A percentile compares a stretch with the other conserved stretches of the same genome.
Evolutionary conservation across 2,113 vertebrate species (phyloP).

Genomic region (Oriolus oriolus): DNA sequence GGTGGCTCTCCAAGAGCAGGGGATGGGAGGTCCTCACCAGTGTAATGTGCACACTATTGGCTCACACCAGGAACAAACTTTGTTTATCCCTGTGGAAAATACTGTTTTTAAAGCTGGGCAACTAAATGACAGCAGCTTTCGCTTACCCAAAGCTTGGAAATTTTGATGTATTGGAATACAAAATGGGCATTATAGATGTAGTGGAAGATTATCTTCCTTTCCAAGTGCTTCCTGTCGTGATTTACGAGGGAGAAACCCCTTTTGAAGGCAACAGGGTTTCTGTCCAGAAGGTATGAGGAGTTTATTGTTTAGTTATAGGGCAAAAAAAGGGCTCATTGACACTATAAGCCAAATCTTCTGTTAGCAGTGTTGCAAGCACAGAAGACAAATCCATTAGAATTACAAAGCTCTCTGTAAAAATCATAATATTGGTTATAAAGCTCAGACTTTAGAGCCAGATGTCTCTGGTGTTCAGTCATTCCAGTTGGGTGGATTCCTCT

Average conservation of each 20-base stretch:
- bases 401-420: background rate
- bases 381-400: background rate
- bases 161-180: background rate
- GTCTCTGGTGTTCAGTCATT: background rate
- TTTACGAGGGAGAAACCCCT: background rate
- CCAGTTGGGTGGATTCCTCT: background rate
- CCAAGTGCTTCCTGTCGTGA: background rate
- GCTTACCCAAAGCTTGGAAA: background rate
- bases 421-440: background rate
- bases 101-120: background rate
- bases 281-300: background rate
- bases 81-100: background rate
- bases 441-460: background rate
- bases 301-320: background rate
- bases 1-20: background rate
- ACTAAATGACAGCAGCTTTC: background rate
- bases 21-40: background rate
- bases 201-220: background rate
- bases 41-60: accelerated
- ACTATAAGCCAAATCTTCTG: background rate
- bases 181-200: background rate
- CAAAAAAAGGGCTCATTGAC: accelerated
- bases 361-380: background rate
- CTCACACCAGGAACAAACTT: background rate
- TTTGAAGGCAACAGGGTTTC: background rate